These are phyloP conservation scores for Polypterus senegalus DNA, from an alignment of 2,113 vertebrate species.

Conservation along the genomic window DNA sequence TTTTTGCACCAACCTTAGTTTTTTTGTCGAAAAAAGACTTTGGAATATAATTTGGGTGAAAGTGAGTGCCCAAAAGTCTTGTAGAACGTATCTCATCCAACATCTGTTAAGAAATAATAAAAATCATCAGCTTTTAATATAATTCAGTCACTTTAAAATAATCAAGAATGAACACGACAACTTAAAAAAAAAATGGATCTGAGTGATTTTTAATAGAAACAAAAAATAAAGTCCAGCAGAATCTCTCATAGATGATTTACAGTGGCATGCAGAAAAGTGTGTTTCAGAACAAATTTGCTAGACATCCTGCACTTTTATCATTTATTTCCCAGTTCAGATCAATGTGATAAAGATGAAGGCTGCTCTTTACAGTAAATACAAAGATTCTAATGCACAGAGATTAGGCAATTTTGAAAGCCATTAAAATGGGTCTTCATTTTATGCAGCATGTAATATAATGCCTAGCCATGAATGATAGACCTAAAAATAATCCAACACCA, in stretches of 20 bases:
- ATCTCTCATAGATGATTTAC: slow-evolving; percentile 36
- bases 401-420: too few relatives aligned
- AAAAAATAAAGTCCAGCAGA: slow-evolving; percentile 39
- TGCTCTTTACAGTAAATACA: too few relatives aligned
- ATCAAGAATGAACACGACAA: slow-evolving; percentile 1
- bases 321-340: too few relatives aligned
- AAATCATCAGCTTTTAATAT: not conserved
- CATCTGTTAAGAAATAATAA: slow-evolving; percentile 33
- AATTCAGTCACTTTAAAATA: not conserved
- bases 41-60: slow-evolving; percentile 33
- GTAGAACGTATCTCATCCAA: slow-evolving; percentile 39
- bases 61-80: slow-evolving; percentile 40
- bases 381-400: too few relatives aligned
- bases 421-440: too few relatives aligned
- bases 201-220: slow-evolving; percentile 26
- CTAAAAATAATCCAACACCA: too few relatives aligned
- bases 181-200: slow-evolving; percentile 5
- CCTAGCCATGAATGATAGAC: too few relatives aligned
- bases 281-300: slow-evolving; percentile 15
- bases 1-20: slow-evolving; percentile 20
- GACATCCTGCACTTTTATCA: too few relatives aligned
- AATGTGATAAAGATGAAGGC: too few relatives aligned
- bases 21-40: slow-evolving; percentile 36
- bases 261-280: slow-evolving; percentile 24
- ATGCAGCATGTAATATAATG: too few relatives aligned